Percentiles rank a stretch among this genome's conserved stretches.
phyloP scores from a whole-genome alignment of 2,888 invertebrate genomes.

The Aphidius colemani region DNA sequence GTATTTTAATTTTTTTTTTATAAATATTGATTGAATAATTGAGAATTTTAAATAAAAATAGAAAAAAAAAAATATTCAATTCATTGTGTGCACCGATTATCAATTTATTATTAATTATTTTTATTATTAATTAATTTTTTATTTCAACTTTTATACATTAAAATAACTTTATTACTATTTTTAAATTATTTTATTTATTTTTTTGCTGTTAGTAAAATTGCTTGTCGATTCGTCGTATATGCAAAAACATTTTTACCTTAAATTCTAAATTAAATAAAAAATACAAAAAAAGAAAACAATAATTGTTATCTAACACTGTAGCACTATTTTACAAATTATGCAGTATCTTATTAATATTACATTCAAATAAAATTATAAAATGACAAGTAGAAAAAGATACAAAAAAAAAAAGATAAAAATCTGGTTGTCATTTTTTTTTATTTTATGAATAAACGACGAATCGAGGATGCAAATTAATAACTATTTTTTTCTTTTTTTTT shows the following conservation, averaged over 20 bases:
- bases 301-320: constrained; percentile 3
- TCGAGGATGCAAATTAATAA: not conserved
- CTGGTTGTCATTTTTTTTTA: not conserved
- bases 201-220: not conserved
- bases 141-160: not conserved
- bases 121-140: not conserved
- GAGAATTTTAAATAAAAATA: not conserved
- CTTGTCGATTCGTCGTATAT: too few relatives aligned
- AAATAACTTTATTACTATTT: constrained; percentile 7
- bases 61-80: constrained; percentile 11
- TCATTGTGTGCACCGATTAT: not conserved
- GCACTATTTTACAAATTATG: constrained; percentile 1
- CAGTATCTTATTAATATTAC: not conserved
- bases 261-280: not conserved
- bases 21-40: too few relatives aligned
- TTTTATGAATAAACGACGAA: not conserved
- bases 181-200: not conserved
- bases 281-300: not conserved
- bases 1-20: not conserved
- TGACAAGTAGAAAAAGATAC: constrained; percentile 13
- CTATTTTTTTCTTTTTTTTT: not conserved
- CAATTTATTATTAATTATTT: not conserved
- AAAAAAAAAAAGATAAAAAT: constrained; percentile 3
- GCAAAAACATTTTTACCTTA: not conserved
- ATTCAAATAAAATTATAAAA: constrained; percentile 10